These are phyloP conservation scores for Pithys albifrons DNA, from an alignment of 2,113 vertebrate species.

Conservation along the genomic window DNA sequence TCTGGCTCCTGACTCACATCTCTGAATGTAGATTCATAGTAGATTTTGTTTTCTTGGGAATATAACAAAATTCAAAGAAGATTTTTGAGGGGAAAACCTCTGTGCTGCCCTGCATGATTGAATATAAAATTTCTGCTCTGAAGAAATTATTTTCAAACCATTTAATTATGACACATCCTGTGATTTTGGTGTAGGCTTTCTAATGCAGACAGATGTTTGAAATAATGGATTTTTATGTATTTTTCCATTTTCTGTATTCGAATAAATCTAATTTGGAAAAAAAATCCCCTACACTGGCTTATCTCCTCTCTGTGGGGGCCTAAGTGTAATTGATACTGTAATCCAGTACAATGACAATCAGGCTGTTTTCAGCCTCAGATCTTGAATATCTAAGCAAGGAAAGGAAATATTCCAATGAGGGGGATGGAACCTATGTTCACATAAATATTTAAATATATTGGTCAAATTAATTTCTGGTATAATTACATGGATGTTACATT, in stretches of 20 bases:
- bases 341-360: neutral
- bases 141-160: slow-evolving; percentile 17
- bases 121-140: slow-evolving; percentile 7
- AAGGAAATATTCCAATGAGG: neutral
- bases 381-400: neutral
- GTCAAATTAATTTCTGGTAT: slow-evolving; percentile 13
- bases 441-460: slow-evolving; percentile 46
- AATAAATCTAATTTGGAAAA: slow-evolving; percentile 35
- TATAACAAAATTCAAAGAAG: neutral
- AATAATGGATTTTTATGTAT: neutral
- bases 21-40: neutral
- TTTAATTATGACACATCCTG: slow-evolving; percentile 10
- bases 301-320: neutral
- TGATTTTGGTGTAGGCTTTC: neutral
- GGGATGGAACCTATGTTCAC: neutral
- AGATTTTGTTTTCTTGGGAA: neutral
- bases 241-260: slow-evolving; percentile 21
- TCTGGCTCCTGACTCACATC: neutral
- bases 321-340: neutral
- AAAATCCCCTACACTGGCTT: neutral
- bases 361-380: neutral
- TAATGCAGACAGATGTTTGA: slow-evolving; percentile 21
- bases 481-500: slow-evolving; percentile 9
- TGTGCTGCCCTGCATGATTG: neutral
- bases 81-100: neutral